Evolutionary conservation across 2,888 invertebrate species (phyloP).

Genomic region (Zeuzera pyrina): DNA sequence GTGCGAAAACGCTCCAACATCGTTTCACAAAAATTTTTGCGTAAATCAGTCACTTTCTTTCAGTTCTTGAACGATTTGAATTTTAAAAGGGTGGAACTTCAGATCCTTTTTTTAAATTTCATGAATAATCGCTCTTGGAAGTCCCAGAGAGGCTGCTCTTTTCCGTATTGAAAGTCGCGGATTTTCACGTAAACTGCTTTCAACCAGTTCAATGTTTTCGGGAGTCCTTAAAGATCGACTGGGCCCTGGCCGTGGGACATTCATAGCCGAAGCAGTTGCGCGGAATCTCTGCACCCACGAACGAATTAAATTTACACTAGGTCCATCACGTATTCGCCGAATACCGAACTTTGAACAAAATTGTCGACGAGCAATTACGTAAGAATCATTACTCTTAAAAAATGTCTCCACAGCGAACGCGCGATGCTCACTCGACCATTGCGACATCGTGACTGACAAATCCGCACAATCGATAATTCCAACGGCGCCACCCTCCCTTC

Average conservation of each 20-base stretch:
- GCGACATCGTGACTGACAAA: too few species aligned
- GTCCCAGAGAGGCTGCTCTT: constrained; percentile 6
- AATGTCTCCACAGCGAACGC: constrained; percentile 13
- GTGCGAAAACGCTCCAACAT: constrained; percentile 5
- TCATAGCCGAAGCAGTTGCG: constrained; percentile 5
- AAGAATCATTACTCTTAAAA: constrained; percentile 12
- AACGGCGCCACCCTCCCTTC: constrained; percentile 1
- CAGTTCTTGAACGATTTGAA: constrained; percentile 4
- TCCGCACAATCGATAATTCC: too few species aligned
- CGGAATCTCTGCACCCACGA: constrained; percentile 13
- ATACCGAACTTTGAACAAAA: constrained; percentile 17
- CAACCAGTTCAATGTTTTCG: constrained; percentile 8
- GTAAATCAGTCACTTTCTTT: too few species aligned
- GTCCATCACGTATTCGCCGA: constrained; percentile 16
- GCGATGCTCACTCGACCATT: constrained; percentile 14
- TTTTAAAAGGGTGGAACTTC: constrained; percentile 1
- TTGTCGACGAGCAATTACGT: constrained; percentile 13
- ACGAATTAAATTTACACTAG: constrained; percentile 19
- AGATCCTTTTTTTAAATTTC: constrained; percentile 2
- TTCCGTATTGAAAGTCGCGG: constrained; percentile 8
- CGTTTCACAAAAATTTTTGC: constrained; percentile 3
- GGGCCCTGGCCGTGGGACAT: background rate
- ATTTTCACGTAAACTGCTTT: constrained; percentile 7
- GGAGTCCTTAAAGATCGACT: constrained; percentile 3
- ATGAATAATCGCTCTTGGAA: constrained; percentile 6